Evolutionary conservation across 2,888 invertebrate genomes (phyloP).

Genomic region (Orchesella flavescens): DNA sequence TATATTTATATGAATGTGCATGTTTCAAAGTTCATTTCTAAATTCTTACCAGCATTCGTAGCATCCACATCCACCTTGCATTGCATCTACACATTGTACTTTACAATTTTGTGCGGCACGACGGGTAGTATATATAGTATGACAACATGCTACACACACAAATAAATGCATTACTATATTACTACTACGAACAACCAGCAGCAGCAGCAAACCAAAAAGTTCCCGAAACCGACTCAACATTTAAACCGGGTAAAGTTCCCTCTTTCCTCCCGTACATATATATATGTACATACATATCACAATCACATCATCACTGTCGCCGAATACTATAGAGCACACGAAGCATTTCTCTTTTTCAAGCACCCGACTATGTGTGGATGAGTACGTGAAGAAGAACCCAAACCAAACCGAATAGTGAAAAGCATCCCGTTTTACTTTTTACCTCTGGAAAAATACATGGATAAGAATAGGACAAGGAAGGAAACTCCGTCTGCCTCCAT

Average conservation of each 20-base stretch:
- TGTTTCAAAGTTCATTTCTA: no score
- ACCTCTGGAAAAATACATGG: constrained; percentile 20
- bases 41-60: no score
- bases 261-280: not conserved
- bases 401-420: not conserved
- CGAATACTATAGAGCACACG: not conserved
- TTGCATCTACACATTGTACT: no score
- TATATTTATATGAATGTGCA: no score
- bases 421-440: constrained; percentile 28
- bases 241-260: constrained; percentile 1
- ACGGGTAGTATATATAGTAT: no score
- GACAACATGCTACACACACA: no score
- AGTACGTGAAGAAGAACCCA: not conserved
- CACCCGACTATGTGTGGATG: not conserved
- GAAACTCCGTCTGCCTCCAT: not conserved
- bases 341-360: no score
- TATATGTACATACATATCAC: not conserved
- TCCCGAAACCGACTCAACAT: not conserved
- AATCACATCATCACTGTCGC: not conserved
- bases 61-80: no score
- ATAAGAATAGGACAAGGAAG: not conserved
- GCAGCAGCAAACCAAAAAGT: no score
- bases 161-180: no score
- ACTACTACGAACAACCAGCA: no score
- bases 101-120: no score